Base-by-base conservation (phyloP, 2,888 invertebrate species). In the Trichopoda pennipes region DNA sequence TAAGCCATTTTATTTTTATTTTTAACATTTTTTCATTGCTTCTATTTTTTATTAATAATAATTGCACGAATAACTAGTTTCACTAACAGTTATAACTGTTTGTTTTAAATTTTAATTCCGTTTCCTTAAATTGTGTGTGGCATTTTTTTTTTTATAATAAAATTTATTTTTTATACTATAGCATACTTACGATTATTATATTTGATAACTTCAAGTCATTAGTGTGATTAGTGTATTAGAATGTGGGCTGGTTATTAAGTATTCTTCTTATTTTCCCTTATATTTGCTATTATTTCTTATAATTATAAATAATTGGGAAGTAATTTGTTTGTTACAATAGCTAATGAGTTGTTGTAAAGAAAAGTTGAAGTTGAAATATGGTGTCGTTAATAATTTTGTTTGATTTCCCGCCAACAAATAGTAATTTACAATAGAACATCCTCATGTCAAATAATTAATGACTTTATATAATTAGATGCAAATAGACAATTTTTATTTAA, bases 61-160 rank as follows among this genome's bases (percentile, higher is more conserved):
- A 84, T 83, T 82, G 82, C 84, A 76, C 83, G 38, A 80, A 63
- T 81, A 75, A 78, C 70, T 79, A 78, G 61, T 75, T 83, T 81
- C 42, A 69, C 75, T 86, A 85, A 86, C 83, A 84, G 74, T 55
- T 66, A 75, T 28, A 7, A 28, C 8, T n/a, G 32, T 56, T 84
- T 83, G 84, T 35, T 35, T 82, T 64, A 66, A 44, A 38, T 61
- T 79, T 76, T 32, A 35, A 8, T 3, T 12, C 12, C 3, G 4
- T 28, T 28, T 6, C 6, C 7, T 12, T 38, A 12, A 38, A 32
- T 51, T 72, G 51, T 42, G 51, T 23, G 16, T 47, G 9, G 35
- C 21, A 1, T 23, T 42, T 38, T 38, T 42, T 38, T 38, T 19
- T 12, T 51, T 76, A 42, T 76, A 84, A 80, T 86, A 84, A 85